Conservation (phyloP, 2,888 invertebrate species). For the Ceramica pisi region DNA sequence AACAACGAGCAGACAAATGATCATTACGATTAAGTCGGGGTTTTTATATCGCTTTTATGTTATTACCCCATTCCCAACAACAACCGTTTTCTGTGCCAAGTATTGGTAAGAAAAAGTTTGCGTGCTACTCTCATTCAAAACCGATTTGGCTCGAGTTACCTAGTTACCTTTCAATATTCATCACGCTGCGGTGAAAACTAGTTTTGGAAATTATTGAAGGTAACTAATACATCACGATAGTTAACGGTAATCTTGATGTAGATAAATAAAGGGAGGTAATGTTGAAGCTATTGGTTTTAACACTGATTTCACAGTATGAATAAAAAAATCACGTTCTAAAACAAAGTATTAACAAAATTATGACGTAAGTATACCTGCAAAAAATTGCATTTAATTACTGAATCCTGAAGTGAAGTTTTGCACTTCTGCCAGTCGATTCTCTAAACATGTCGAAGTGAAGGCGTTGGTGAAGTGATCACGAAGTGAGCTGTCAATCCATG, state of each 20-base stretch:
- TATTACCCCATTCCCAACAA: slow-evolving; percentile 34
- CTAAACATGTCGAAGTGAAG: too few relatives aligned
- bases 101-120: slow-evolving; percentile 53
- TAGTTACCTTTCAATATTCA: slow-evolving; percentile 58
- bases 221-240: background rate
- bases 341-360: too few relatives aligned
- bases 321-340: too few relatives aligned
- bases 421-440: too few relatives aligned
- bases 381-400: too few relatives aligned
- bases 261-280: background rate
- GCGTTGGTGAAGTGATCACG: too few relatives aligned
- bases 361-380: too few relatives aligned
- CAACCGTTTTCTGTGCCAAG: slow-evolving; percentile 52
- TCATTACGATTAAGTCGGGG: slow-evolving; percentile 55
- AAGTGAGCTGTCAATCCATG: too few relatives aligned
- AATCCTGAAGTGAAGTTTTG: too few relatives aligned
- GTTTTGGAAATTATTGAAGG: slow-evolving; percentile 19
- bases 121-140: slow-evolving; percentile 57
- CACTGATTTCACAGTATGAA: too few relatives aligned
- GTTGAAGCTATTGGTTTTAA: background rate
- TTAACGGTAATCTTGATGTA: slow-evolving; percentile 28
- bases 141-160: slow-evolving; percentile 62
- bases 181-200: slow-evolving; percentile 28
- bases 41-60: slow-evolving; percentile 43
- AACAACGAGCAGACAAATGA: slow-evolving; percentile 57